These are phyloP conservation scores for Gallinago nigripennis DNA, from an alignment of 2,797 vertebrate genomes.

Conservation along the genomic window DNA sequence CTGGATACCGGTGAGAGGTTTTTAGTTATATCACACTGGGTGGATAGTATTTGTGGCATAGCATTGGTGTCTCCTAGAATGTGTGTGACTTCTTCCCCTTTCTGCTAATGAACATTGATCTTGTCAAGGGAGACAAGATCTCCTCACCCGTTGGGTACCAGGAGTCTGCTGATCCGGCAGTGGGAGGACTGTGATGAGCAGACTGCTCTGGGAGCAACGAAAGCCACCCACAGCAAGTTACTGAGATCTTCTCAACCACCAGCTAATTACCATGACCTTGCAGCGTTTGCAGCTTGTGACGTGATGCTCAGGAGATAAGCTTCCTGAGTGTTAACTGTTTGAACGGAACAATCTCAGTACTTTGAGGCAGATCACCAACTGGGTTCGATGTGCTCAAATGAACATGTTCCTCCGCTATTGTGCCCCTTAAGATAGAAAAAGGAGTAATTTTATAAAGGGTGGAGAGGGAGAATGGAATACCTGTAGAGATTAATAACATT, in stretches of 20 bases:
- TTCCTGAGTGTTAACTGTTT: background rate
- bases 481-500: background rate
- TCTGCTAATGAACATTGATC: background rate
- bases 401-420: background rate
- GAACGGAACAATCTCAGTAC: background rate
- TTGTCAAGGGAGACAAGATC: background rate
- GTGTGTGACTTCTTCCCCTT: background rate
- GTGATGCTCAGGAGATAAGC: background rate
- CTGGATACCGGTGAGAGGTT: background rate
- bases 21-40: background rate
- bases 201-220: background rate
- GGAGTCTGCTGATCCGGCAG: background rate
- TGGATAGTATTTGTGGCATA: background rate
- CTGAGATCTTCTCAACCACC: background rate
- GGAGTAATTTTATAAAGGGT: background rate
- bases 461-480: background rate
- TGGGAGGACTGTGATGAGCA: background rate
- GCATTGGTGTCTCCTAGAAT: background rate
- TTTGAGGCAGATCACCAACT: too few species aligned
- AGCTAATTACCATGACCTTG: background rate
- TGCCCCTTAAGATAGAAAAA: background rate
- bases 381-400: accelerated
- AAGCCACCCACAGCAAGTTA: background rate
- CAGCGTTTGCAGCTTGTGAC: background rate
- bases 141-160: accelerated